These are phyloP conservation scores for Carpatolechia fugitivella DNA, from an alignment of 2,888 invertebrate genomes.

Conservation along the genomic window DNA sequence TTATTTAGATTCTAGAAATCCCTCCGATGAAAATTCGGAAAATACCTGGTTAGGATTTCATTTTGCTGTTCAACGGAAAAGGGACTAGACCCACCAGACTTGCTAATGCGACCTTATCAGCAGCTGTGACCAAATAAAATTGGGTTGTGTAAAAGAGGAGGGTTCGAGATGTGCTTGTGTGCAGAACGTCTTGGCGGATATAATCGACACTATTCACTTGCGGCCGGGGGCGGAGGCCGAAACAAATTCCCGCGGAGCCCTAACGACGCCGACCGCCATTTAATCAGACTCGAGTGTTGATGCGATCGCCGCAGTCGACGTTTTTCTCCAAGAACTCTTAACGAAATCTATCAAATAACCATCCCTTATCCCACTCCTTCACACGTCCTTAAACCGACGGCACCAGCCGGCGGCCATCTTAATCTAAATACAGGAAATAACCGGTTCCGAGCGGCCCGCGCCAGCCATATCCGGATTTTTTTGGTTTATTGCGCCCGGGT, in stretches of 20 bases:
- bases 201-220: slow-evolving; percentile 43
- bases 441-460: slow-evolving; percentile 48
- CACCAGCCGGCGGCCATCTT: slow-evolving; percentile 37
- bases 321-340: slow-evolving; percentile 37
- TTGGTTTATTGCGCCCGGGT: slow-evolving; percentile 41
- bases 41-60: no score
- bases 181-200: no score
- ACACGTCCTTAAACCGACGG: slow-evolving; percentile 18
- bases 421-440: slow-evolving; percentile 59
- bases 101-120: no score
- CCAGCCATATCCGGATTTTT: slow-evolving; percentile 58
- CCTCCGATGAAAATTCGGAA: no score
- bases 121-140: no score
- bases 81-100: no score
- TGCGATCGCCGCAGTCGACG: slow-evolving; percentile 45
- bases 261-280: slow-evolving; percentile 61
- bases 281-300: slow-evolving; percentile 68
- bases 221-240: slow-evolving; percentile 46
- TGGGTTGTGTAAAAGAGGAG: no score
- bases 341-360: slow-evolving; percentile 48
- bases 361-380: slow-evolving; percentile 21
- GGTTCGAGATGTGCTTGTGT: no score
- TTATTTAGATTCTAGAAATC: no score
- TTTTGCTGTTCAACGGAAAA: no score
- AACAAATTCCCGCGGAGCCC: slow-evolving; percentile 51